phyloP scores from a whole-genome alignment of 1,140 invertebrate genomes.

The Brachionus rotundiformis region DNA sequence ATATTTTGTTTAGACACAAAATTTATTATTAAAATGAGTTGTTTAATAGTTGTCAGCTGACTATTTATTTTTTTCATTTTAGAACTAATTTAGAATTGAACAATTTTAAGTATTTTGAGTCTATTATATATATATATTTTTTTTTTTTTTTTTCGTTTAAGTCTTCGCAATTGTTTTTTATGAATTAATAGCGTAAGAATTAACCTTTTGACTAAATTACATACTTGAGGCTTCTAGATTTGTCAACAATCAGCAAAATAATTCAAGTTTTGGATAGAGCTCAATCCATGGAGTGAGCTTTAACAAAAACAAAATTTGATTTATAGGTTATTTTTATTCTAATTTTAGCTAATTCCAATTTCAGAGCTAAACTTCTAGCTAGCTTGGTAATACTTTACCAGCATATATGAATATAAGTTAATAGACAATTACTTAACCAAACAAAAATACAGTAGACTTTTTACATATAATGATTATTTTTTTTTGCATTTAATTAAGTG shows the following conservation, averaged over 20 bases:
- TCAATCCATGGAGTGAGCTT: background rate
- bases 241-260: background rate
- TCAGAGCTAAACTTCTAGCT: too few relatives aligned
- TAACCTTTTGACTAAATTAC: conserved; percentile 1
- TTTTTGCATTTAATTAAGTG: too few relatives aligned
- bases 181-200: background rate
- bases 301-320: background rate
- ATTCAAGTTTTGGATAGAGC: background rate
- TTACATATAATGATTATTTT: too few relatives aligned
- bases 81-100: too few relatives aligned
- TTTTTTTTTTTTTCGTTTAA: too few relatives aligned
- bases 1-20: background rate
- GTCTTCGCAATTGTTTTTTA: background rate
- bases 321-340: too few relatives aligned
- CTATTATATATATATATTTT: background rate
- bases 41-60: background rate
- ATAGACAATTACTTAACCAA: too few relatives aligned
- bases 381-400: too few relatives aligned
- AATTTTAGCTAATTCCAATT: too few relatives aligned
- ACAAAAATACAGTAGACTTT: too few relatives aligned
- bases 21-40: background rate
- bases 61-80: too few relatives aligned
- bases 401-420: too few relatives aligned
- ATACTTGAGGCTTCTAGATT: background rate
- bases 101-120: background rate